Base-by-base conservation (phyloP, 2,797 vertebrate genomes). In the Pteropus rufus region DNA sequence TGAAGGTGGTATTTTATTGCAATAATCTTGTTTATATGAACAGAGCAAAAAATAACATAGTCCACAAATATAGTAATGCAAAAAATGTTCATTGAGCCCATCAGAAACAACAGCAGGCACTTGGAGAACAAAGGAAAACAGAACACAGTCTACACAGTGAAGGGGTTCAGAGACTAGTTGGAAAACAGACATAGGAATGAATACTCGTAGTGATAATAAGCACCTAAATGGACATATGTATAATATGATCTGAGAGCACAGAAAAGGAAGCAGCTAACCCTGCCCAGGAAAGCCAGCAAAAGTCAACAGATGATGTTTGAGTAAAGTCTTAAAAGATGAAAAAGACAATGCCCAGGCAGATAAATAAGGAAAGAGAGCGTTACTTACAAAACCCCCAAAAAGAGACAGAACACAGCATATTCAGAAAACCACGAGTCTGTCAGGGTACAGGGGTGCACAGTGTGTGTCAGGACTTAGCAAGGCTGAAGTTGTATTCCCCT, bases 1-100 rank as follows among this genome's bases (percentile, higher is more conserved):
- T 31, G 16, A 91, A 52, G 36, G 69, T 14, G 29, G 10, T 69
- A 39, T 88, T 90, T 84, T 87, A 90, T 41, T 72, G n/a, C 12
- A 85, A 34, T 34, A 56, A 92, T 90, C 64, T 86, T 54, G 1
- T 89, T 94, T 85, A 75, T 77, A 62, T 41, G 49, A 95, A 92
- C 0, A 3, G 24, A n/a, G 12, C 3, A 11, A 83, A 56, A 91
- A 96, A 83, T 88, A 95, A 91, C 75, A 67, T 5, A 82, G 69
- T 70, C 46, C 72, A 46, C 62, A 92, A 92, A 83, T 62, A 10
- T 10, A 54, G 36, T 88, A 64, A 83, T 85, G 92, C 64, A 58
- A 82, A 93, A 95, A 85, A 79, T 79, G 89, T 94, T 87, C 94
- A 69, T 97, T 72, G 93, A 87, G 15, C 36, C 36, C 5, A 41